These are phyloP conservation scores for Ammodytes dubius DNA, from an alignment of 2,113 vertebrate genomes.

Conservation along the genomic window DNA sequence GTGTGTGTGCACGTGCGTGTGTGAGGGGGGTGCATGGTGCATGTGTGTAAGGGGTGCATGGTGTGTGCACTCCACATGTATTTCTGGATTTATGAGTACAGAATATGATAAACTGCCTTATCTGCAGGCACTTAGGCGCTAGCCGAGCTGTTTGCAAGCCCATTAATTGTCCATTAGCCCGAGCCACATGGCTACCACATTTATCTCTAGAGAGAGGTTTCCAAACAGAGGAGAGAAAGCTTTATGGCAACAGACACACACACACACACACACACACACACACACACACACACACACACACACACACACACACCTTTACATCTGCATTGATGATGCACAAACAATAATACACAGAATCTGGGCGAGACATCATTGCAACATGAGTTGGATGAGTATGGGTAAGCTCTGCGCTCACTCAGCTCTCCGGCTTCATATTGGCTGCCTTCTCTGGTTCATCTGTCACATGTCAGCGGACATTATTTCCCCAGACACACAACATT, in stretches of 20 bases:
- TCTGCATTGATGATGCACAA: conserved; percentile 6
- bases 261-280: neutral
- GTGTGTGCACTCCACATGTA: conserved; percentile 27
- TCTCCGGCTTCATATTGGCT: conserved; percentile 22
- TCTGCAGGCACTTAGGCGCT: conserved; percentile 51
- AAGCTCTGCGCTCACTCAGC: conserved; percentile 3
- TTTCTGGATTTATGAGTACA: conserved; percentile 9
- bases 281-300: conserved; percentile 6
- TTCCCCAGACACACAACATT: conserved; percentile 46
- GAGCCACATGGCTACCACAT: conserved; percentile 57
- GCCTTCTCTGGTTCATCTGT: conserved; percentile 33
- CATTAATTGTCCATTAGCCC: conserved; percentile 81
- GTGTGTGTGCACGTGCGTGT: neutral
- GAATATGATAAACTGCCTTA: conserved; percentile 50
- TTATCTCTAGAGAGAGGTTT: conserved; percentile 30
- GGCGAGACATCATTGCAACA: neutral
- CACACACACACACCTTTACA: neutral
- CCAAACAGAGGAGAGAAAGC: conserved; percentile 40
- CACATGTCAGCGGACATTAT: conserved; percentile 55
- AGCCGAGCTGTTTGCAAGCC: conserved; percentile 69
- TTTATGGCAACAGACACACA: conserved; percentile 18
- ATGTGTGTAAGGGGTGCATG: neutral
- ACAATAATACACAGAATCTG: conserved; percentile 12
- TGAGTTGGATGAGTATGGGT: conserved; percentile 12
- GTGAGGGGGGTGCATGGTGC: neutral